These are phyloP conservation scores for Centroberyx gerrardi DNA, from an alignment of 2,797 vertebrate species.

Conservation along the genomic window DNA sequence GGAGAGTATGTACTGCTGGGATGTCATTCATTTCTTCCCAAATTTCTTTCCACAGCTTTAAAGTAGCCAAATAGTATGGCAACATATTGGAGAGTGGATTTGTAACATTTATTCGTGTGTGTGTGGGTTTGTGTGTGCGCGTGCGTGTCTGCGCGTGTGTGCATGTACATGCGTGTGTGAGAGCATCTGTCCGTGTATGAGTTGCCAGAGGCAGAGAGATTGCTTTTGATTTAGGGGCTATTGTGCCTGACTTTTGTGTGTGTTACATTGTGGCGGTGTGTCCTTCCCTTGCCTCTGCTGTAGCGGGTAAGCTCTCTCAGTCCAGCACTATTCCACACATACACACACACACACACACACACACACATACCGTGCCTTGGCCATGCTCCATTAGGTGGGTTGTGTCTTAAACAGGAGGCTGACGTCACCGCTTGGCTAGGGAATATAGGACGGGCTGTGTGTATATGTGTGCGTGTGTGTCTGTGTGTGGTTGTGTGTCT, in stretches of 20 bases:
- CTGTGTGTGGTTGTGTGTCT: constrained; percentile 29
- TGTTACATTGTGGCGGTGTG: constrained; percentile 62
- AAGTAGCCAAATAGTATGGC: constrained; percentile 69
- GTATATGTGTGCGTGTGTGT: constrained; percentile 37
- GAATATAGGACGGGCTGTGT: constrained; percentile 66
- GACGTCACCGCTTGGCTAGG: constrained; percentile 76
- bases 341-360: constrained; percentile 33
- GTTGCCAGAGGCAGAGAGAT: constrained; percentile 70
- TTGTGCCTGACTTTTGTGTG: constrained; percentile 74
- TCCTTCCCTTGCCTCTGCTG: constrained; percentile 69
- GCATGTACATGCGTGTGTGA: constrained; percentile 54
- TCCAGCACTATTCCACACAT: constrained; percentile 70
- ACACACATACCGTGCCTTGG: constrained; percentile 62
- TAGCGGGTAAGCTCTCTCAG: constrained; percentile 57
- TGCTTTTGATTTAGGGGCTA: constrained; percentile 79
- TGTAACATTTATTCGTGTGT: constrained; percentile 53
- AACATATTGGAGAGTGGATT: constrained; percentile 38
- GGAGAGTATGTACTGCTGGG: constrained; percentile 69
- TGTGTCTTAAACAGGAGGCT: constrained; percentile 78
- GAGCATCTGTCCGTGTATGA: constrained; percentile 54
- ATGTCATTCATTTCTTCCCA: constrained; percentile 72
- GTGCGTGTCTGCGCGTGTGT: background rate
- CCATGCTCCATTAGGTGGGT: constrained; percentile 79
- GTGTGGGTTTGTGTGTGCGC: constrained; percentile 13
- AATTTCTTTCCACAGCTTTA: constrained; percentile 56